Evolutionary conservation across 2,113 vertebrate species (phyloP).

Genomic region (Osmerus mordax): DNA sequence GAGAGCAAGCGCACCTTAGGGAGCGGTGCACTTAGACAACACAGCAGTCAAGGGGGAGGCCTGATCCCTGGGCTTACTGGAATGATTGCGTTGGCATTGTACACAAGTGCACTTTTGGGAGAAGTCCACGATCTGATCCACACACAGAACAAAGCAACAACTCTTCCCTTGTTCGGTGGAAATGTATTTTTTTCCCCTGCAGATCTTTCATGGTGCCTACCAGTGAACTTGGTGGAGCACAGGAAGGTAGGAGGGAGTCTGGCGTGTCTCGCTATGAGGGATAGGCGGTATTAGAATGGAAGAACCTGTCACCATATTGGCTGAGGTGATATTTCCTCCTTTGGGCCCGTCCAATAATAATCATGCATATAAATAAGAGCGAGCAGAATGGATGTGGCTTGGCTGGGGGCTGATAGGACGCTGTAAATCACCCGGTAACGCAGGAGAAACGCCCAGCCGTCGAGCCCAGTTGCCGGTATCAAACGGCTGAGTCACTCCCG

Average conservation of each 20-base stretch:
- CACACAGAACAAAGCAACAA: conserved; percentile 3
- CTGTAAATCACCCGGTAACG: conserved; percentile 12
- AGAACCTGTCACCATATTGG: conserved; percentile 2
- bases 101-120: background rate
- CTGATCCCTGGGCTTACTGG: background rate
- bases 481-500: conserved; percentile 10
- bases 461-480: background rate
- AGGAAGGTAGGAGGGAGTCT: background rate
- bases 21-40: no score
- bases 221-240: background rate
- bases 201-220: conserved; percentile 5
- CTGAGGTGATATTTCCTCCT: conserved; percentile 7
- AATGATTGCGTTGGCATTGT: conserved; percentile 1
- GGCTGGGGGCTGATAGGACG: background rate
- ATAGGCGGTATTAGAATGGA: background rate
- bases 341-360: background rate
- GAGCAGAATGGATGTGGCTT: background rate
- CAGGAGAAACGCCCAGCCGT: no score
- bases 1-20: background rate
- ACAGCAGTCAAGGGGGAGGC: background rate
- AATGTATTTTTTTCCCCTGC: background rate
- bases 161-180: background rate
- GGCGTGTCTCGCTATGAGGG: background rate
- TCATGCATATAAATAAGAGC: background rate
- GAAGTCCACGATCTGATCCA: conserved; percentile 1